Evolutionary conservation across 2,797 vertebrate genomes (phyloP), one percentile per base, ranked within the genome.

Genomic region (Anabacerthia variegaticeps): DNA sequence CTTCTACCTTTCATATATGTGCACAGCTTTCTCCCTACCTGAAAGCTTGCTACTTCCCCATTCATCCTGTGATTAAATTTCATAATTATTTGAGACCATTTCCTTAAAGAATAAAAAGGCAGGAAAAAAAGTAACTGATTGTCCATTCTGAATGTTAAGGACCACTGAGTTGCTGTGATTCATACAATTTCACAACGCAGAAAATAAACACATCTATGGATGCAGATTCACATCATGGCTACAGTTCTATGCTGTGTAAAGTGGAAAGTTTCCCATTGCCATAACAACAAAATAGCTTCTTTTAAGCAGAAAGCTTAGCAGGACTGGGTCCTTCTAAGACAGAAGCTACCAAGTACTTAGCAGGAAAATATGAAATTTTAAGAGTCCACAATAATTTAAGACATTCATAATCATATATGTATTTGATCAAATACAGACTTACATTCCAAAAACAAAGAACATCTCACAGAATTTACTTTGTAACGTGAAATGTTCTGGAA

Each of bases 231-330:
- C 46, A 68, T 66, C 43, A 78, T 32, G 32, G 72, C 56, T 71
- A 85, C 88, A 59, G 72, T 52, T 94, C 72, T 71, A 12, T 0
- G 1, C 59, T 55, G 67, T 1, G 0, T 49, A 81, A 90, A 84
- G 39, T 55, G 44, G 32, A 92, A 94, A 95, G 93, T 94, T 95
- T 67, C 51, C 65, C 43, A 88, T 34, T 83, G 72, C 79, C 73
- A 78, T 84, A 91, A 91, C 72, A 93, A 89, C 79, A 65, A 80
- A 91, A 88, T 5, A 83, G 71, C 74, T 92, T 73, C 23, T 75
- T 82, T 48, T 44, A 85, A 72, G 82, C 20, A 51, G 24, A 72
- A 72, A 84, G 36, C 81, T 65, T 59, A 83, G 34, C n/a, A 88
- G n/a, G 23, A 77, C 37, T 37, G 39, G 39, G 37, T 69, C n/a